Percentiles rank a stretch among this genome's conserved stretches.
phyloP scores from a whole-genome alignment of 2,797 vertebrate species.

The Amblyopsis hoosieri region DNA sequence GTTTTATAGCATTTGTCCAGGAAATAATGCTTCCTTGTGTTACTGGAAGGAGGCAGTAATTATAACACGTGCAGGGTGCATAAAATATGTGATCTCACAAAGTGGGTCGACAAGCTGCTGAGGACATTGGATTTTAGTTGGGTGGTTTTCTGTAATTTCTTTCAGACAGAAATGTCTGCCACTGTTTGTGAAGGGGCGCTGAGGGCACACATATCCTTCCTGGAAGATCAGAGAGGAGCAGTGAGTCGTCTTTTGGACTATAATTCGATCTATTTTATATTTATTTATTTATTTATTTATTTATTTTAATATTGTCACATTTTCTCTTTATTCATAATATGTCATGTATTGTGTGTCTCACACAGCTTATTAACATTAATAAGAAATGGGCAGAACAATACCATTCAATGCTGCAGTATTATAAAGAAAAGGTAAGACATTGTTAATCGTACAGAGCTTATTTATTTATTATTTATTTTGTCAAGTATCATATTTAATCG shows the following conservation, averaged over 20 bases:
- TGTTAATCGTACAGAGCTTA: background rate
- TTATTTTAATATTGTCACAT: background rate
- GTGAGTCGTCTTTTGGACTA: conserved; percentile 55
- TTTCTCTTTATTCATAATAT: background rate
- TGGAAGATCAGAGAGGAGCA: conserved; percentile 83
- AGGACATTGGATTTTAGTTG: conserved; percentile 31
- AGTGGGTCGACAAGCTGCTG: no score
- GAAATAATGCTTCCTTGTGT: conserved; percentile 15
- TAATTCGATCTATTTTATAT: no score
- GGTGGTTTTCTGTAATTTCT: background rate
- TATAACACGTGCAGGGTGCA: conserved; percentile 58
- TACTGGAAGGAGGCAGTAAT: conserved; percentile 48
- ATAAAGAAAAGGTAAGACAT: conserved; percentile 79
- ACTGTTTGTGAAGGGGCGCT: conserved; percentile 1
- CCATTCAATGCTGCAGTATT: conserved; percentile 76
- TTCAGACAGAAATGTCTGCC: conserved; percentile 26
- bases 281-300: no score
- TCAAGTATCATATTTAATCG: background rate
- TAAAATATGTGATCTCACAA: conserved; percentile 41
- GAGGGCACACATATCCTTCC: conserved; percentile 63
- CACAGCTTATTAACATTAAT: conserved; percentile 87
- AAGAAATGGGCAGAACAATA: conserved; percentile 87
- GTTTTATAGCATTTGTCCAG: conserved; percentile 5
- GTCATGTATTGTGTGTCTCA: conserved; percentile 35
- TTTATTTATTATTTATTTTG: background rate